These are phyloP conservation scores for Campoletis sonorensis DNA, from an alignment of 1,140 invertebrate species.

Conservation along the genomic window DNA sequence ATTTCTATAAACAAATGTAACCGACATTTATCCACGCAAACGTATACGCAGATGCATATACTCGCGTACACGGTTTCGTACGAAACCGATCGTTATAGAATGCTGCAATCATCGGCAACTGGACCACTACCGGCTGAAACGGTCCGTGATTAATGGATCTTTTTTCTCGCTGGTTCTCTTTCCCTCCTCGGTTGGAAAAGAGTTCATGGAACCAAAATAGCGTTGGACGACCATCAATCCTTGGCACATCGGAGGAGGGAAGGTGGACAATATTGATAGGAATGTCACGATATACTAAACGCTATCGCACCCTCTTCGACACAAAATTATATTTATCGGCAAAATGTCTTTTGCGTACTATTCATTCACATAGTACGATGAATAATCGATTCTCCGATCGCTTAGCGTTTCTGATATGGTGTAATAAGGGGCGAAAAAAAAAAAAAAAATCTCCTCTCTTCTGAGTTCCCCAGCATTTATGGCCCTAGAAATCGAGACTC, in stretches of 20 bases:
- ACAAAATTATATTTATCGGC: slow-evolving; percentile 51
- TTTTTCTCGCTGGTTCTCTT: background rate
- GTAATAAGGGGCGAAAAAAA: background rate
- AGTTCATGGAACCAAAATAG: slow-evolving; percentile 74
- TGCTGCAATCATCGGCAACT: slow-evolving; percentile 48
- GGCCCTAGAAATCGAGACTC: background rate
- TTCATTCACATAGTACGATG: slow-evolving; percentile 4
- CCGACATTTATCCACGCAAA: too few species aligned
- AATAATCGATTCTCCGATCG: slow-evolving; percentile 43
- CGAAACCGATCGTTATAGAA: slow-evolving; percentile 25
- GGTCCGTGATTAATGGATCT: slow-evolving; percentile 66
- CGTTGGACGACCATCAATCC: slow-evolving; percentile 66
- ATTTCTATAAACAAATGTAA: too few species aligned
- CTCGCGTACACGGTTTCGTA: background rate
- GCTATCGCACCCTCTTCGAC: slow-evolving; percentile 49
- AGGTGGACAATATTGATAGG: slow-evolving; percentile 64
- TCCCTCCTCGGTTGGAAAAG: slow-evolving; percentile 61
- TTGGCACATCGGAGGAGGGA: slow-evolving; percentile 63
- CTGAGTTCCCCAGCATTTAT: background rate
- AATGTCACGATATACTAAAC: slow-evolving; percentile 62
- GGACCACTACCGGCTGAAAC: slow-evolving; percentile 20
- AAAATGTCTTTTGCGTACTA: slow-evolving; percentile 35
- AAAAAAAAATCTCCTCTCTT: background rate
- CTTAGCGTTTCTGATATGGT: background rate
- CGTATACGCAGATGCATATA: too few species aligned